phyloP scores from a whole-genome alignment of 2,797 vertebrate species.

The Philypnodon macrostomus region DNA sequence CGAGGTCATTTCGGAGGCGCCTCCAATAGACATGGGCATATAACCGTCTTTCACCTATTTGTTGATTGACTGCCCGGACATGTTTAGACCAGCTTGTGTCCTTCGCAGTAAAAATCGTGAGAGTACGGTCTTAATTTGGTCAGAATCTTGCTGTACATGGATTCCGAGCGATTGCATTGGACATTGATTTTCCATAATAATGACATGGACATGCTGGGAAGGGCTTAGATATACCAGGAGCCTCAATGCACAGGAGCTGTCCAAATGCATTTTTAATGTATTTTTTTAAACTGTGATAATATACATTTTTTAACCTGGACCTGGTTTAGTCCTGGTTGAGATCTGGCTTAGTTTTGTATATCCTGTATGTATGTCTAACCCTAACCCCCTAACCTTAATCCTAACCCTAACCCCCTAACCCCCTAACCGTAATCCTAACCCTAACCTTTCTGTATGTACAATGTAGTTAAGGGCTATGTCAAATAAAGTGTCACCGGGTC shows the following conservation, averaged over 20 bases:
- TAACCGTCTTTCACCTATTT: slow-evolving; percentile 39
- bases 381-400: too few species aligned
- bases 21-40: slow-evolving; percentile 39
- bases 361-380: too few species aligned
- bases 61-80: slow-evolving; percentile 52
- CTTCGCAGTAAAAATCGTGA: slow-evolving; percentile 19
- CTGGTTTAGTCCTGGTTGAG: too few species aligned
- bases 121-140: slow-evolving; percentile 12
- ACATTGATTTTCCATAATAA: slow-evolving; percentile 67
- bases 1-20: slow-evolving; percentile 61
- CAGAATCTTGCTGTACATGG: neutral
- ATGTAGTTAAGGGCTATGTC: too few species aligned
- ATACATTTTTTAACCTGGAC: too few species aligned
- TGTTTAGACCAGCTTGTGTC: slow-evolving; percentile 35
- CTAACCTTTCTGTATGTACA: too few species aligned
- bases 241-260: neutral
- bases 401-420: too few species aligned
- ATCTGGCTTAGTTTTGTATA: too few species aligned
- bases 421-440: too few species aligned
- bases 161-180: slow-evolving; percentile 55
- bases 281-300: too few species aligned
- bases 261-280: too few species aligned
- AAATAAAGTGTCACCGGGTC: too few species aligned
- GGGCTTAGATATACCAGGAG: slow-evolving; percentile 3
- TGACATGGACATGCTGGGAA: slow-evolving; percentile 32